These are phyloP conservation scores for Anagrus nilaparvatae DNA, from an alignment of 1,140 invertebrate genomes.

Conservation along the genomic window DNA sequence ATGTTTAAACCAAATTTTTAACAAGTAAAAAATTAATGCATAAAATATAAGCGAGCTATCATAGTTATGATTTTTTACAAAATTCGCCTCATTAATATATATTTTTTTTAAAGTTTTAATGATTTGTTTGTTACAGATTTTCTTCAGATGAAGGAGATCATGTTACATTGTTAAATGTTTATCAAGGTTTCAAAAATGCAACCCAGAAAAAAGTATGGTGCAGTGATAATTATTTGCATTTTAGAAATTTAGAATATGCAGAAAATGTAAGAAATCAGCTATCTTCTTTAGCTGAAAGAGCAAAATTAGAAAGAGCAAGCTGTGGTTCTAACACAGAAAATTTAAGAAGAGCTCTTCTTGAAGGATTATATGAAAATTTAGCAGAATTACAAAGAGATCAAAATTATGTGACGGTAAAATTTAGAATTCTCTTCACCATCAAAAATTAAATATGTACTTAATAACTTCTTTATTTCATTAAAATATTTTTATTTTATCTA, in stretches of 20 bases:
- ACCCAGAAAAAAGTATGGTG: slow-evolving; percentile 82
- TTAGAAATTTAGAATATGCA: slow-evolving; percentile 75
- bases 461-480: slow-evolving; percentile 6
- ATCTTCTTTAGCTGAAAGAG: slow-evolving; percentile 59
- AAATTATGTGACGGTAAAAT: slow-evolving; percentile 60
- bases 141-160: slow-evolving; percentile 83
- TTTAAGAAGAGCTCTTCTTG: slow-evolving; percentile 67
- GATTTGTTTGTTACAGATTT: slow-evolving; percentile 58
- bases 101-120: neutral
- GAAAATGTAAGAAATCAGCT: slow-evolving; percentile 76
- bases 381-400: slow-evolving; percentile 73
- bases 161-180: slow-evolving; percentile 85
- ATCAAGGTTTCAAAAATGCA: slow-evolving; percentile 61
- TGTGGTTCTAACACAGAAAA: slow-evolving; percentile 65
- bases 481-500: slow-evolving; percentile 27
- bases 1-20: no score
- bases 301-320: slow-evolving; percentile 55
- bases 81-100: slow-evolving; percentile 5
- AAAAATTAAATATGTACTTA: neutral
- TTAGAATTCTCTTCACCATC: slow-evolving; percentile 11
- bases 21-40: no score
- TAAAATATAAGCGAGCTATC: no score
- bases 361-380: slow-evolving; percentile 81
- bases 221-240: slow-evolving; percentile 79
- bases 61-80: no score